Base-by-base conservation (phyloP, 2,797 vertebrate genomes). In the Cygnus olor region DNA sequence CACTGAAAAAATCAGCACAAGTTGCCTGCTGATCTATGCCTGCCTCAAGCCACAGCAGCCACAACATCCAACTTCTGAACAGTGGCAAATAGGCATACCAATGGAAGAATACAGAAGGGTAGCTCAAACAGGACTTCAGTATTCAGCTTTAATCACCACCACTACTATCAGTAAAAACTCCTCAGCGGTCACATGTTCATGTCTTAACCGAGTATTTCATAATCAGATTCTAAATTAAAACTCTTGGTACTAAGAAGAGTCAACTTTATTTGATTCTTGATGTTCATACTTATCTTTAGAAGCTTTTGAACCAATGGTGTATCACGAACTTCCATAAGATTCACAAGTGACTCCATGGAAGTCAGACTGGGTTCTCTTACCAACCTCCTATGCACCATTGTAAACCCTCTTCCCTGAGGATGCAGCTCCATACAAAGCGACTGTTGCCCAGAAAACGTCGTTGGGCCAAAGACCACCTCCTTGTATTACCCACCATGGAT, bases 381-480 rank as follows among this genome's bases (percentile, higher is more conserved):
- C 78, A 64, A 10, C 40, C 58, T 14, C 71, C 18, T 4, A 2
- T 5, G 25, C 36, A 3, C 4, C 63, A 14, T 0, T 24, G 17
- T 14, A 27, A 60, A 40, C 40, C 21, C 63, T n/a, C 58, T 58
- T 47, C 69, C 68, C 77, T 32, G 45, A 32, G 17, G 44, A 54
- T 2, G 14, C 3, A 47, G 64, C 56, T 81, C 74, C 74, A 9
- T 0, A 18, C 32, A 70, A 8, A 71, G 85, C 64, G 36, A 85
- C 72, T 78, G 68, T 74, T 85, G 76, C 60, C 71, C 61, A 5
- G 27, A 10, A 8, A 44, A 25, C 5, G 64, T 13, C 18, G 38
- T 47, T 2, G 80, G 63, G 17, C 64, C 36, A 8, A 63, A 80
- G 61, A 4, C 10, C 54, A 28, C 51, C 28, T 36, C 36, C 54